These are phyloP conservation scores for Oppia nitens DNA, from an alignment of 1,140 invertebrate genomes.

Conservation along the genomic window DNA sequence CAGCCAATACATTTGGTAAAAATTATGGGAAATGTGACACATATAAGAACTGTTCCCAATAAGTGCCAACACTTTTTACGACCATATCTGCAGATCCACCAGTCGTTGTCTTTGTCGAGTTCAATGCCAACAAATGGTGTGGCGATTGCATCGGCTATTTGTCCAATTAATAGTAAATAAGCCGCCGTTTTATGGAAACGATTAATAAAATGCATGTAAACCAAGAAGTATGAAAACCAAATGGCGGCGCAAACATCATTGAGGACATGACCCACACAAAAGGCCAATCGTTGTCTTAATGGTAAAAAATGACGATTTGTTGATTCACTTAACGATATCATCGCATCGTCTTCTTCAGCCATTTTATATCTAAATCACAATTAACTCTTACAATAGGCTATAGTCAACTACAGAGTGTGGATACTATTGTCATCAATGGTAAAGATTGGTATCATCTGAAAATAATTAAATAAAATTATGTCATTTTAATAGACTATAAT, in stretches of 20 bases:
- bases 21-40: constrained; percentile 71
- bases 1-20: constrained; percentile 65
- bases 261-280: constrained; percentile 64
- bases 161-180: constrained; percentile 59
- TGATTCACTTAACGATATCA: background rate
- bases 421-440: too few species aligned
- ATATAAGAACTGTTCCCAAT: constrained; percentile 60
- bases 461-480: too few species aligned
- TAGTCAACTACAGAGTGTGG: too few species aligned
- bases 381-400: too few species aligned
- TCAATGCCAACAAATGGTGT: constrained; percentile 77
- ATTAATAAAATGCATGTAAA: constrained; percentile 28
- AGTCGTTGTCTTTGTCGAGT: constrained; percentile 49
- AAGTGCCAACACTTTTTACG: constrained; percentile 81
- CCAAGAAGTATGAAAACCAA: constrained; percentile 93
- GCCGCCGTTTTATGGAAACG: constrained; percentile 58
- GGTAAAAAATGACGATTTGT: constrained; percentile 15
- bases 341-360: background rate
- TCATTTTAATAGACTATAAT: too few species aligned
- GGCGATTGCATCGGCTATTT: constrained; percentile 69
- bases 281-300: constrained; percentile 33
- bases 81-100: constrained; percentile 50
- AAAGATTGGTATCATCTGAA: too few species aligned
- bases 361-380: background rate
- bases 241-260: constrained; percentile 90